Conservation (phyloP, 1,140 invertebrate genomes). For the Samia ricini region DNA sequence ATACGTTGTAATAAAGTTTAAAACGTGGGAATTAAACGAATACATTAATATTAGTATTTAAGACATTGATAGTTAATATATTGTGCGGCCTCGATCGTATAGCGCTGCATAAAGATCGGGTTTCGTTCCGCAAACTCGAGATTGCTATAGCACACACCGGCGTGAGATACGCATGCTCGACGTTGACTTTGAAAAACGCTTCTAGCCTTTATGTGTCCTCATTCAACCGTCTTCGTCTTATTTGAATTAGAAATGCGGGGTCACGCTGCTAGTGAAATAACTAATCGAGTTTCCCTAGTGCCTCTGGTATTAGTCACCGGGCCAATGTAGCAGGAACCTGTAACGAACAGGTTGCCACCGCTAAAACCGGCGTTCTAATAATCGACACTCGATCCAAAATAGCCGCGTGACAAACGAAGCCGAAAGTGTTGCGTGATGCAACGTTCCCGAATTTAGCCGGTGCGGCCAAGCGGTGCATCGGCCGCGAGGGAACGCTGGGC, state of each 20-base stretch:
- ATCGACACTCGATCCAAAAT: slow-evolving; percentile 72
- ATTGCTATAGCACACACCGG: slow-evolving; percentile 51
- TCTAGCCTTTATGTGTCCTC: slow-evolving; percentile 54
- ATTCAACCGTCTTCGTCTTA: slow-evolving; percentile 46
- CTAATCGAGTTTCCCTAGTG: slow-evolving; percentile 51
- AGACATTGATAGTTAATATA: not conserved
- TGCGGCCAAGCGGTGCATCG: slow-evolving; percentile 64
- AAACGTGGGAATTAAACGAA: slow-evolving; percentile 18
- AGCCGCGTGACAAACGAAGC: slow-evolving; percentile 70
- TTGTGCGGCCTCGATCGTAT: slow-evolving; percentile 50
- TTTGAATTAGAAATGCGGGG: slow-evolving; percentile 62
- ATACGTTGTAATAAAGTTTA: not conserved
- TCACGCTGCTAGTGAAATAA: slow-evolving; percentile 48
- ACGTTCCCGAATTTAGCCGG: slow-evolving; percentile 68
- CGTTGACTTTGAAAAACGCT: slow-evolving; percentile 53
- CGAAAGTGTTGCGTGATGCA: slow-evolving; percentile 73
- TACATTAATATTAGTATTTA: not conserved
- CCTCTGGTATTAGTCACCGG: slow-evolving; percentile 51
- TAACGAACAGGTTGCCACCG: slow-evolving; percentile 20
- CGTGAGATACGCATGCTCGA: slow-evolving; percentile 43
- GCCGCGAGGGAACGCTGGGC: slow-evolving; percentile 53
- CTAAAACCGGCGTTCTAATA: slow-evolving; percentile 71
- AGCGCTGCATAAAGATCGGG: slow-evolving; percentile 59
- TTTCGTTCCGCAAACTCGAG: slow-evolving; percentile 74
- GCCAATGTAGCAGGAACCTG: slow-evolving; percentile 18